These are phyloP conservation scores for Pocillopora meandrina DNA, from an alignment of 92 coral and sea anemone species.

Conservation along the genomic window DNA sequence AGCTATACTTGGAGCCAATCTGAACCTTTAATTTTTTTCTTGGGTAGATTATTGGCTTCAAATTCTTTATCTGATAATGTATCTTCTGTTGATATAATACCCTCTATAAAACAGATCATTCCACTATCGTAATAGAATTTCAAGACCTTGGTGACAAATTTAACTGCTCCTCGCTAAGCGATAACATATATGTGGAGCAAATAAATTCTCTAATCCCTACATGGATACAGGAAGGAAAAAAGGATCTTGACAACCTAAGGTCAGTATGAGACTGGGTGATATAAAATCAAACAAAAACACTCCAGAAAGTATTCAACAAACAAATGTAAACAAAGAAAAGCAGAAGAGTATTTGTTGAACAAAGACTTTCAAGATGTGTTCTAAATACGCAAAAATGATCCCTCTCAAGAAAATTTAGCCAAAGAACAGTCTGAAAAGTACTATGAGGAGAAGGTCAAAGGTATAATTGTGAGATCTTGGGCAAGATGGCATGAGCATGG, in stretches of 20 bases:
- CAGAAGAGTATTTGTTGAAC: neutral
- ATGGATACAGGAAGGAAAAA: neutral
- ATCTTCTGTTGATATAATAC: too few relatives aligned
- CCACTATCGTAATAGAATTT: too few relatives aligned
- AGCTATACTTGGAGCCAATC: too few relatives aligned
- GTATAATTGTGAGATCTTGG: neutral
- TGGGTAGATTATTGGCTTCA: too few relatives aligned
- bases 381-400: neutral
- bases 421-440: neutral
- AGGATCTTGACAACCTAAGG: neutral
- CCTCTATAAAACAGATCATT: too few relatives aligned
- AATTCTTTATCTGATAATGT: too few relatives aligned
- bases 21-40: too few relatives aligned
- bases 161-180: neutral
- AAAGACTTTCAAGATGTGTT: too few relatives aligned
- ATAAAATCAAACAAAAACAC: too few relatives aligned
- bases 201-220: neutral
- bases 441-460: neutral
- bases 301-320: neutral
- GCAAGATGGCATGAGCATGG: slow-evolving; percentile 1
- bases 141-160: too few relatives aligned
- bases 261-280: neutral
- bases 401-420: neutral
- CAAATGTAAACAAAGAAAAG: neutral
- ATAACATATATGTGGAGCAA: neutral